Base-by-base conservation (phyloP, 2,113 vertebrate genomes). In the Gavia stellata region DNA sequence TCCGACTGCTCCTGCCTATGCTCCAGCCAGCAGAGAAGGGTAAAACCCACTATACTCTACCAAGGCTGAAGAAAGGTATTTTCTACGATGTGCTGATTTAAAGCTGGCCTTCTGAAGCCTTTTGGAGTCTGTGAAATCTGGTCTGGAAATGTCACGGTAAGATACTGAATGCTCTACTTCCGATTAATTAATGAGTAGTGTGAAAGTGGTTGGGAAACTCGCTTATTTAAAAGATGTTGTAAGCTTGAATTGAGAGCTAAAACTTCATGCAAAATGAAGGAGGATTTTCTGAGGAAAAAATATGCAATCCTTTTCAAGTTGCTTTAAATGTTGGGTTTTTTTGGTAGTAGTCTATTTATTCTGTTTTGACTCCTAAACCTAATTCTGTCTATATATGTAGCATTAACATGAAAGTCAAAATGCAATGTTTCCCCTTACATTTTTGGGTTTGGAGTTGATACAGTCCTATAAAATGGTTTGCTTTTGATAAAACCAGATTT, bases 1-100 rank as follows among this genome's bases (percentile, higher is more conserved):
- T 82, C 6, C 12, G 29, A 12, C 4, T 14, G 18, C 14, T 80
- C 8, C 19, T 59, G 40, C 11, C 8, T 68, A 13, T 0, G 0
- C 12, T 65, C 15, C 5, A 33, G 21, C 21, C 10, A 33, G 45
- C 0, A 2, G 34, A 91, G 75, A 74, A 62, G 29, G 14, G 4
- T 34, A 71, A 70, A 75, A 10, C 3, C 4, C 9, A 3, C 21
- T n/a, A 5, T 33, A 29, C 52, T 25, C 17, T 15, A 15, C 17
- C 25, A 14, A n/a, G 47, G 17, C 14, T 72, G 62, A 88, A 72
- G 18, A 40, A 85, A 62, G 33, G 15, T 34, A 5, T 63, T 42
- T 86, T 75, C 45, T 75, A 8, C 17, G 15, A 4, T 19, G 10
- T 45, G 4, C 11, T 77, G 11, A 23, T 42, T 77, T 58, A 40